A percentile compares a stretch with the other conserved stretches of the same genome.
Evolutionary conservation across 2,797 vertebrate species (phyloP).

Genomic region (Bucorvus abyssinicus): DNA sequence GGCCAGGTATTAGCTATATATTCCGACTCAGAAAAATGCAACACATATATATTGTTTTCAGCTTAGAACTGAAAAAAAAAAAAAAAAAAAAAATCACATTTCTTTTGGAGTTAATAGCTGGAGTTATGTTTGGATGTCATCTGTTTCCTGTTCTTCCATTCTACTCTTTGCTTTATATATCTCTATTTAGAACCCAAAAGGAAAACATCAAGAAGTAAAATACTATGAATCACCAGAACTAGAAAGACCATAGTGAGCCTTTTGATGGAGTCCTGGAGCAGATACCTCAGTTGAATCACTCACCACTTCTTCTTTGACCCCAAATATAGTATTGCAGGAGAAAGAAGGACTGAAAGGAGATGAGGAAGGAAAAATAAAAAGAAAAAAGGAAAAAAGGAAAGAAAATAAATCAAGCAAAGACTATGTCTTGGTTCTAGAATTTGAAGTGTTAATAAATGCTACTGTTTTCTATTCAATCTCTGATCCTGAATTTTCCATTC

Average conservation of each 20-base stretch:
- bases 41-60: background rate
- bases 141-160: background rate
- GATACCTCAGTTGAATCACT: background rate
- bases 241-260: background rate
- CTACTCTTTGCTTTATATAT: background rate
- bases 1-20: background rate
- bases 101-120: background rate
- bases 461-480: background rate
- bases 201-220: background rate
- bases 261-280: background rate
- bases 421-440: background rate
- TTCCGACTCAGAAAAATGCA: background rate
- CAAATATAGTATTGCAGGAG: background rate
- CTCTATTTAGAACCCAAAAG: background rate
- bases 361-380: background rate
- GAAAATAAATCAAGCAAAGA: background rate
- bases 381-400: fast-evolving
- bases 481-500: background rate
- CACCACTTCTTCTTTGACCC: background rate
- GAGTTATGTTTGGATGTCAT: background rate
- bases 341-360: background rate
- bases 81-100: background rate
- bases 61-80: background rate
- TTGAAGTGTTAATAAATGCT: background rate
- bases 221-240: background rate